Base-by-base conservation (phyloP, 1,140 invertebrate species). In the Bombyx mandarina region DNA sequence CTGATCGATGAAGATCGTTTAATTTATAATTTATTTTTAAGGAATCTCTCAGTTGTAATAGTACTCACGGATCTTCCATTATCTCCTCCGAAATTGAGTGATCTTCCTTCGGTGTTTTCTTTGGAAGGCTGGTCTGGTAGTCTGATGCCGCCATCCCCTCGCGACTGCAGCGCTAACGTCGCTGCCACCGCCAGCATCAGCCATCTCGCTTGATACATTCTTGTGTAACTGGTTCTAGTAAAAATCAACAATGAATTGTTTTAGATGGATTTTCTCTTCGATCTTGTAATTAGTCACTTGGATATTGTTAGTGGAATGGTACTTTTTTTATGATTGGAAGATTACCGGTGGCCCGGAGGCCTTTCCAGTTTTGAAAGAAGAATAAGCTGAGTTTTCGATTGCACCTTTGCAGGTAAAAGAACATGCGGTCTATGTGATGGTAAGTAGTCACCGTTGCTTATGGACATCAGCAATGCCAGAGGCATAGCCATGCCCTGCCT, bases 101-200 rank as follows among this genome's bases (percentile, higher is more conserved):
- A 76, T 26, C 82, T 67, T 12, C 80, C 83, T 57, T 84, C 73
- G 9, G 63, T 72, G 10, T 87, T 72, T 35, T 77, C 77, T 51
- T 77, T 82, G 0, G 88, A 85, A 53, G 89, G 88, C 66, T 91
- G 90, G 68, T 91, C 90, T 51, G 89, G 89, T 35, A 91, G 65
- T 10, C 89, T 82, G 57, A 90, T 88, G 45, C 88, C 89, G 43
- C 90, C 89, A 59, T 89, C 86, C 42, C 89, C 89, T 50, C 75
- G 66, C 49, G 88, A 86, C 67, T 90, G 88, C 70, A 89, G 77
- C 66, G 88, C 82, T 49, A 90, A 60, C 3, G 80, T 70, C 1
- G 87, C 81, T 10, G 79, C 74, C 55, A 88, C 75, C 2, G 73
- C 74, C 54, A 89, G 49, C 72, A 89, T 84, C 57, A 89, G 65